Evolutionary conservation across 2,888 invertebrate genomes (phyloP).

Genomic region (Petrophora chlorosata): DNA sequence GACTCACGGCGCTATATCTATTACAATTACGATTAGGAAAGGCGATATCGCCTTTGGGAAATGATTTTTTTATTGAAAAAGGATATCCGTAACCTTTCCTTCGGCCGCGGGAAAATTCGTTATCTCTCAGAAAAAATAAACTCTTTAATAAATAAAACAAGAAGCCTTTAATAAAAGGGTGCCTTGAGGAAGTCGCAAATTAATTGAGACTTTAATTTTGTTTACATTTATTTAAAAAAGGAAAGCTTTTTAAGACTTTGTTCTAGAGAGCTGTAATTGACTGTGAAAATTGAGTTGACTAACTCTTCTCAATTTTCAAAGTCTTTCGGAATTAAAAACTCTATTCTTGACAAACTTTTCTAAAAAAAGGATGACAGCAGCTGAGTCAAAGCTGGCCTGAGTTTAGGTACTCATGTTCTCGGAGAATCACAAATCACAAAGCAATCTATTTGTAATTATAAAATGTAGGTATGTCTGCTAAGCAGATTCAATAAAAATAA

Average conservation of each 20-base stretch:
- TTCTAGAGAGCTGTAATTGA: background rate
- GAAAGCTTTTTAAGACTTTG: background rate
- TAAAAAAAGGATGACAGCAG: too few species aligned
- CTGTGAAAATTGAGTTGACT: background rate
- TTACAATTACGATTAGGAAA: conserved; percentile 59
- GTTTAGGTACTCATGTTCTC: too few species aligned
- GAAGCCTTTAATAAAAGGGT: conserved; percentile 9
- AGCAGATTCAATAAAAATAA: too few species aligned
- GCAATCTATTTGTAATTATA: too few species aligned
- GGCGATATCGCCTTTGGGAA: conserved; percentile 49
- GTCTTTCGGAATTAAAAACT: background rate
- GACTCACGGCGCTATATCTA: conserved; percentile 36
- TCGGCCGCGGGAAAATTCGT: conserved; percentile 16
- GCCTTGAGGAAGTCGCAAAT: conserved; percentile 16
- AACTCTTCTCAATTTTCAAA: background rate
- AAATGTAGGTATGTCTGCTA: too few species aligned
- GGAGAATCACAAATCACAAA: too few species aligned
- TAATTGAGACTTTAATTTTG: conserved; percentile 18
- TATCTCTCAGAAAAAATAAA: conserved; percentile 11
- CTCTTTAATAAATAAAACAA: conserved; percentile 9
- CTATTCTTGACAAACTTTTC: too few species aligned
- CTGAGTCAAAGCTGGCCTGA: too few species aligned
- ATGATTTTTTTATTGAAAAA: conserved; percentile 53
- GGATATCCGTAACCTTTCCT: conserved; percentile 27
- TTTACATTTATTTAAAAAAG: conserved; percentile 2